phyloP scores from a whole-genome alignment of 2,113 vertebrate genomes.

The Burhinus bistriatus region DNA sequence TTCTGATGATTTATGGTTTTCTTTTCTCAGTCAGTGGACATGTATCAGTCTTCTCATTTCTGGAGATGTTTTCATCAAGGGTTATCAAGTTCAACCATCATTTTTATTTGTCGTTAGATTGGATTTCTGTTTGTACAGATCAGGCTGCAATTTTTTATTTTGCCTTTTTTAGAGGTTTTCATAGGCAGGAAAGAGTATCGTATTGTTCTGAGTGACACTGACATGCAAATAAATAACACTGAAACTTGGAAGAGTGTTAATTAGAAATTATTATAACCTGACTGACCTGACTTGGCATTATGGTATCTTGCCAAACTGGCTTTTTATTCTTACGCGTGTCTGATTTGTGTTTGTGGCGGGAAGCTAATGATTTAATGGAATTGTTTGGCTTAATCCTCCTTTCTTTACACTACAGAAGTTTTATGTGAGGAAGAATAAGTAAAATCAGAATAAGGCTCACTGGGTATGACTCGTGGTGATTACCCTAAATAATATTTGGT shows the following conservation, averaged over 20 bases:
- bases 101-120: background rate
- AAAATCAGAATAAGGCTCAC: background rate
- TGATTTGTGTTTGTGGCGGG: constrained; percentile 35
- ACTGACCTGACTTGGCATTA: constrained; percentile 40
- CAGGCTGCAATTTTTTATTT: background rate
- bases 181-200: background rate
- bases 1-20: background rate
- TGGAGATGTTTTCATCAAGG: background rate
- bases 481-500: background rate
- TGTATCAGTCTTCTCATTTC: background rate
- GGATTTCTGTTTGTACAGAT: background rate
- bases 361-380: constrained; percentile 24
- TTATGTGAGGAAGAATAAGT: background rate
- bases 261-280: constrained; percentile 61
- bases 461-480: background rate
- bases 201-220: constrained; percentile 20
- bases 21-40: background rate
- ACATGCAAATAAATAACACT: constrained; percentile 44
- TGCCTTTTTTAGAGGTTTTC: background rate
- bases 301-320: constrained; percentile 42
- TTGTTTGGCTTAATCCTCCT: constrained; percentile 22
- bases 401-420: background rate
- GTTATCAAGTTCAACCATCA: background rate
- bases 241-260: constrained; percentile 58
- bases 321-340: constrained; percentile 42